Percentiles rank a stretch among this genome's conserved stretches.
These are phyloP conservation scores for Palythoa grandis DNA, from an alignment of 92 coral and sea anemone genomes.

Conservation along the genomic window DNA sequence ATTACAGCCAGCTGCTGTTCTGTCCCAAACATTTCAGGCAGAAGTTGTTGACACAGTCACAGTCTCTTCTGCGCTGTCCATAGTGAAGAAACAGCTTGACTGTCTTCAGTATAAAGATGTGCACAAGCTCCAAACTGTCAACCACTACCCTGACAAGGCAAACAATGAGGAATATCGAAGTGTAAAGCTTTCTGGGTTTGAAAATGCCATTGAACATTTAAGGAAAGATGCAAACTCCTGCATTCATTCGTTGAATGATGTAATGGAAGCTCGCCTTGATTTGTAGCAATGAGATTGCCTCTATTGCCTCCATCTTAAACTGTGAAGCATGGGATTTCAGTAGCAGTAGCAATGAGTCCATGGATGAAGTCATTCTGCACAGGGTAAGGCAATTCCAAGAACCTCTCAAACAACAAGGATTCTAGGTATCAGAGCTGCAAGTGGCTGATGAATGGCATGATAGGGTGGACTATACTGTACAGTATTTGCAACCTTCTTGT, in stretches of 20 bases:
- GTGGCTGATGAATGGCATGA: constrained; percentile 59
- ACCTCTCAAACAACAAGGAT: constrained; percentile 51
- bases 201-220: constrained; percentile 32
- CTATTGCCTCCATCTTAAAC: constrained; percentile 31
- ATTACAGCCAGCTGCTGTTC: constrained; percentile 50
- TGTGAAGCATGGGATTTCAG: constrained; percentile 36
- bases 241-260: constrained; percentile 23
- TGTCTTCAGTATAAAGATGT: constrained; percentile 13
- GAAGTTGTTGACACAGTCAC: constrained; percentile 54
- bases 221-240: constrained; percentile 37
- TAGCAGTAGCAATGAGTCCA: constrained; percentile 21
- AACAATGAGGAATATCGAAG: constrained; percentile 51
- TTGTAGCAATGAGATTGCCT: constrained; percentile 37
- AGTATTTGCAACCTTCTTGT: constrained; percentile 40
- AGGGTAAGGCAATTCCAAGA: constrained; percentile 44
- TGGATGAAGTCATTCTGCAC: constrained; percentile 19
- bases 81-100: constrained; percentile 28
- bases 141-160: constrained; percentile 42
- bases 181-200: constrained; percentile 9
- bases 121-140: constrained; percentile 43
- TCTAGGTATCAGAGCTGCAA: constrained; percentile 34
- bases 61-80: neutral
- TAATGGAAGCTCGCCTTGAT: constrained; percentile 47
- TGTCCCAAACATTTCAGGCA: constrained; percentile 57
- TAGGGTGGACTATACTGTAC: constrained; percentile 43